Conservation (phyloP, 2,113 vertebrate genomes). For the Plotosus lineatus region DNA sequence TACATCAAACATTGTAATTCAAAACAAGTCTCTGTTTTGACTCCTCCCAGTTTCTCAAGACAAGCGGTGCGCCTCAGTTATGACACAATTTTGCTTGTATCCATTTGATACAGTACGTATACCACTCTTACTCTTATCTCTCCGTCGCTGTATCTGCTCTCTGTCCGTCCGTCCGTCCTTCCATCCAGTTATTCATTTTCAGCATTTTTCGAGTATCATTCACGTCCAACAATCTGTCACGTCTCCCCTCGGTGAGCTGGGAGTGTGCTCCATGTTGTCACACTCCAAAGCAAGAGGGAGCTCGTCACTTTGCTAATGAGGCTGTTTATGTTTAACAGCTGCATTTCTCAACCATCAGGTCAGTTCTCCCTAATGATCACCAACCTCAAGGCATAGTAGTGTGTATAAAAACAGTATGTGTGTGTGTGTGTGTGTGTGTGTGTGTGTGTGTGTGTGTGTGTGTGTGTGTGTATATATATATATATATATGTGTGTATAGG, state of each 20-base stretch:
- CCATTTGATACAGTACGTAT: too few relatives aligned
- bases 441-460: too few relatives aligned
- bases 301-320: background rate
- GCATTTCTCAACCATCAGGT: too few relatives aligned
- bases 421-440: too few relatives aligned
- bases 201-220: background rate
- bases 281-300: background rate
- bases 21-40: background rate
- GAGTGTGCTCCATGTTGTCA: background rate
- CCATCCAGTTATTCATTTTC: background rate
- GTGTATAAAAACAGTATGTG: too few relatives aligned
- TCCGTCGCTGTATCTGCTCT: too few relatives aligned
- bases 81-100: too few relatives aligned
- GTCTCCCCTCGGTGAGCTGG: background rate
- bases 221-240: too few relatives aligned
- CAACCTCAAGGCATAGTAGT: too few relatives aligned
- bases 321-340: background rate
- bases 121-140: too few relatives aligned
- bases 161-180: too few relatives aligned
- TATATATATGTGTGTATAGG: background rate
- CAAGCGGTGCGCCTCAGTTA: background rate
- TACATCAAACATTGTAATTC: background rate
- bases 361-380: background rate
- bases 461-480: too few relatives aligned
- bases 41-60: background rate